These are phyloP conservation scores for Diachasma alloeum DNA, from an alignment of 1,140 invertebrate genomes.

Conservation along the genomic window DNA sequence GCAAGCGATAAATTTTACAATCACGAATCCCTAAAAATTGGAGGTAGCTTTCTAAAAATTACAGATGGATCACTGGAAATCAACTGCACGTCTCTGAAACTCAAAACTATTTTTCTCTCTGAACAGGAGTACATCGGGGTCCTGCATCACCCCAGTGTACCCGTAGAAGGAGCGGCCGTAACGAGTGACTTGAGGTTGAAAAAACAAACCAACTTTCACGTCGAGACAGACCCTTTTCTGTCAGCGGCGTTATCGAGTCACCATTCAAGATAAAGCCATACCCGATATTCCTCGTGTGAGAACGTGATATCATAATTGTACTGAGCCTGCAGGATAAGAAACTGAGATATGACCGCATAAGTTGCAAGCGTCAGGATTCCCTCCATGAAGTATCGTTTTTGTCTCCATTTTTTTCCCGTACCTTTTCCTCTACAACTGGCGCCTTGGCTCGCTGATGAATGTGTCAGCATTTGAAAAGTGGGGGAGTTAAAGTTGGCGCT, in stretches of 20 bases:
- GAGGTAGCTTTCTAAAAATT: too few relatives aligned
- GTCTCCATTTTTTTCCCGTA: neutral
- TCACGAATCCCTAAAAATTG: too few relatives aligned
- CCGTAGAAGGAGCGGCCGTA: too few relatives aligned
- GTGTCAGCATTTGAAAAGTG: constrained; percentile 2
- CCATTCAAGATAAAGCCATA: neutral
- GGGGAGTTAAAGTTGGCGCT: neutral
- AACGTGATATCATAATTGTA: neutral
- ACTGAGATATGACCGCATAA: neutral
- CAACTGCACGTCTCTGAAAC: too few relatives aligned
- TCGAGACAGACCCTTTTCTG: neutral
- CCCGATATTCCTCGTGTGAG: neutral
- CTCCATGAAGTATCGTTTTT: neutral
- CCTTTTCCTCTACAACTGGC: neutral
- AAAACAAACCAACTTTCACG: neutral
- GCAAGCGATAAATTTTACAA: too few relatives aligned
- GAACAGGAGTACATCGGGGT: neutral
- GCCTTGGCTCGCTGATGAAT: neutral
- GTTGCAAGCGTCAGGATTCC: neutral
- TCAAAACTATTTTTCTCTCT: too few relatives aligned
- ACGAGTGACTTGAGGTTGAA: neutral
- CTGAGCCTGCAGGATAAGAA: neutral
- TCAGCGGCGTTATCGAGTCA: neutral
- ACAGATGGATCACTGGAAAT: too few relatives aligned
- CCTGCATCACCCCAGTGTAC: neutral